These are phyloP conservation scores for Platyscapa corneri DNA, from an alignment of 1,140 invertebrate species.

Conservation along the genomic window DNA sequence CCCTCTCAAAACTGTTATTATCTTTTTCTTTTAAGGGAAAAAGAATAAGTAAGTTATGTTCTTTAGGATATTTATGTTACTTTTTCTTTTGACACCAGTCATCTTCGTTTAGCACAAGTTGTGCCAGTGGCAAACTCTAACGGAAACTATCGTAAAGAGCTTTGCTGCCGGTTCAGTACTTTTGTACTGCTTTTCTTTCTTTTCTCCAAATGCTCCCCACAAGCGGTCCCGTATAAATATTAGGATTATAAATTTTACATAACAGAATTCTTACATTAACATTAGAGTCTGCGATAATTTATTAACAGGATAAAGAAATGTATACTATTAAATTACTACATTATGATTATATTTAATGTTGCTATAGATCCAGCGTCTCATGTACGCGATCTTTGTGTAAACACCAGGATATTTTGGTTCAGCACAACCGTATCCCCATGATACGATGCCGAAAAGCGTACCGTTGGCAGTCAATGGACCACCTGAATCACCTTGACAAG, in stretches of 20 bases:
- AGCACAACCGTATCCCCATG: conserved; percentile 74
- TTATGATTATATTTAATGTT: conserved; percentile 53
- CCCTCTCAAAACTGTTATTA: neutral
- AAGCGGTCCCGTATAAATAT: neutral
- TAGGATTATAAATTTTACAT: neutral
- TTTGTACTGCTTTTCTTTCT: conserved; percentile 15
- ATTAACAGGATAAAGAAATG: neutral
- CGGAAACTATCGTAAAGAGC: conserved; percentile 47
- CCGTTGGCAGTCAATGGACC: conserved; percentile 59
- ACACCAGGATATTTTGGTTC: conserved; percentile 74
- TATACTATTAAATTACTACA: conserved; percentile 36
- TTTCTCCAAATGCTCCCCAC: neutral
- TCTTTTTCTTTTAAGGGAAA: neutral
- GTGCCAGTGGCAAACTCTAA: conserved; percentile 31
- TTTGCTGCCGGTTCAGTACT: conserved; percentile 32
- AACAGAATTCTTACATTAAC: neutral
- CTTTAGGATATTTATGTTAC: conserved; percentile 41
- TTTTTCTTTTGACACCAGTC: conserved; percentile 25
- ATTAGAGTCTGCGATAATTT: neutral
- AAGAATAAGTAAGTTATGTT: conserved; percentile 7
- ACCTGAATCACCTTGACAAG: conserved; percentile 62
- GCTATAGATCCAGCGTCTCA: conserved; percentile 65
- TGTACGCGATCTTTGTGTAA: conserved; percentile 72
- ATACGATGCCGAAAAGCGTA: conserved; percentile 72
- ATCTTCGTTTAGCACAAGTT: conserved; percentile 20